Base-by-base conservation (phyloP, 2,113 vertebrate genomes). In the Solea senegalensis region DNA sequence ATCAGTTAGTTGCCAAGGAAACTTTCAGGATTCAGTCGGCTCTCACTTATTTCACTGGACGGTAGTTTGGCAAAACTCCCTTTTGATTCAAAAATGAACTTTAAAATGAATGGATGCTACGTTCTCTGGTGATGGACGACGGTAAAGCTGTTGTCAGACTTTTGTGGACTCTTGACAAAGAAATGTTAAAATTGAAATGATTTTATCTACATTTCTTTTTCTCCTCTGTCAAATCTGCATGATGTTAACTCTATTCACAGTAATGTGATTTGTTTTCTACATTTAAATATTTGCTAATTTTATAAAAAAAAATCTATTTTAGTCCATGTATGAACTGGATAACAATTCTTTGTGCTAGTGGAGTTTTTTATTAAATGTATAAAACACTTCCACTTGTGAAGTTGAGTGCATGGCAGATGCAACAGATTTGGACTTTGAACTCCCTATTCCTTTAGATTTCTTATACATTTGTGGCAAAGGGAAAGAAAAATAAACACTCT, bases 221-320 rank as follows among this genome's bases (percentile, higher is more conserved):
- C 39, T 65, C 71, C 69, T 2, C 15, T 79, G 61, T 72, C 74
- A 84, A 81, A 72, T 78, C 40, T 85, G 67, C 76, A 84, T 58
- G 62, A 84, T 58, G 44, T 75, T 70, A 44, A 69, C 65, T 76
- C 40, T 26, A 34, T 60, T 56, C 5, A 60, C 13, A n/a, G 45
- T 65, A 53, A 71, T 57, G 16, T 54, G 8, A 39, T 43, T 39
- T 69, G n/a, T 74, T 56, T 64, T 48, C 11, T 58, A 67, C 14
- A 74, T 54, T 62, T 44, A 77, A 50, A 54, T 43, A 34, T 54
- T 55, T 59, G 65, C 43, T 56, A 60, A 71, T 84, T 86, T 81
- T 74, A 76, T 81, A 74, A 66, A 27, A 40, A 10, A 21, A 69
- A 69, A 77, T 76, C 14, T 5, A 7, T 40, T 62, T 16, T 15